Conservation (phyloP, 2,113 vertebrate species). For the Colaptes auratus region DNA sequence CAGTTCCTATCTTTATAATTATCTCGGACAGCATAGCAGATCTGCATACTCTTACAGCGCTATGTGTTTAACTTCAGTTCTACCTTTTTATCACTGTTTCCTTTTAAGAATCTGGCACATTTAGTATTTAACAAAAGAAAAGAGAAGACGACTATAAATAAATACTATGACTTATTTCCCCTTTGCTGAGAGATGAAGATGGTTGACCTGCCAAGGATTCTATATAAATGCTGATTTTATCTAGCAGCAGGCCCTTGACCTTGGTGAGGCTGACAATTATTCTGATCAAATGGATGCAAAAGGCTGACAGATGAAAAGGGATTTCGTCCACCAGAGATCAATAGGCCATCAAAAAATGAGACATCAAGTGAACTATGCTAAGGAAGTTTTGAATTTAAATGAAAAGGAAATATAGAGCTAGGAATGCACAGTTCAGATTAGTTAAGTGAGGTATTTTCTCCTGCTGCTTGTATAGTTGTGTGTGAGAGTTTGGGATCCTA, state of each 20-base stretch:
- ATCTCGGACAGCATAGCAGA: not conserved
- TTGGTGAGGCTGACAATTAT: constrained; percentile 60
- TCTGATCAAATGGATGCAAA: constrained; percentile 51
- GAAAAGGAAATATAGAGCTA: not conserved
- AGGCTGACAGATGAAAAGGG: constrained; percentile 30
- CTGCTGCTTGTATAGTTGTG: not conserved
- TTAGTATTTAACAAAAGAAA: constrained; percentile 29
- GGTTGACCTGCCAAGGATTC: constrained; percentile 38
- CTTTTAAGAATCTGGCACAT: constrained; percentile 49
- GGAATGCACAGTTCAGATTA: not conserved
- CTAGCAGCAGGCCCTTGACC: constrained; percentile 36
- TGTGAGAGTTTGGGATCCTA: not conserved
- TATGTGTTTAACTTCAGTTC: not conserved
- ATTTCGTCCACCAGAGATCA: constrained; percentile 23
- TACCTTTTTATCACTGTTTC: constrained; percentile 36
- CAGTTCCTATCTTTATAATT: not conserved
- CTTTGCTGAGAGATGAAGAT: constrained; percentile 61
- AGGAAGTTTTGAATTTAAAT: constrained; percentile 34
- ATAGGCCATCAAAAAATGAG: constrained; percentile 29
- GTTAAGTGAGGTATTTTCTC: not conserved
- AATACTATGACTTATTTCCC: constrained; percentile 45
- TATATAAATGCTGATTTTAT: constrained; percentile 65
- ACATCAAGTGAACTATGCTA: not conserved
- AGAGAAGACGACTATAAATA: constrained; percentile 35
- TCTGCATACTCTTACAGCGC: not conserved